Evolutionary conservation across 2,113 vertebrate genomes (phyloP), one percentile per base, ranked within the genome.

Genomic region (Oophaga pumilio): DNA sequence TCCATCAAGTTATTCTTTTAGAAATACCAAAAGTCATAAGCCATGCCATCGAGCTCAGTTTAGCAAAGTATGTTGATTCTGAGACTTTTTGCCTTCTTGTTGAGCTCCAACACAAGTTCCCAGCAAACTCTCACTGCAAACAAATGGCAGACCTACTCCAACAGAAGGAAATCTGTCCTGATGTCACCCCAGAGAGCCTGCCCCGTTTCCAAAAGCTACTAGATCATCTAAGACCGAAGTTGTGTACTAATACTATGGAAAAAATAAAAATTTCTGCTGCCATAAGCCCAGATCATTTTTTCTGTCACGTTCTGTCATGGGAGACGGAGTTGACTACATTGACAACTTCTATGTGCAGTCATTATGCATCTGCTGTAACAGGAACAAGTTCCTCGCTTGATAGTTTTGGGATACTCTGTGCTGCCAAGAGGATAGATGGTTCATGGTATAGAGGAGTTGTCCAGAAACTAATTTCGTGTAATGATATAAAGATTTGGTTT

Each of bases 361-460:
- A 91, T 85, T 97, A 94, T 89, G 95, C 97, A 89, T 79, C 76
- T 52, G 43, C 78, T 18, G 82, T 49, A 33, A 92, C 89, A 90
- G 87, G 92, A 87, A 83, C 57, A 33, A 90, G 14, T 68, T 88
- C 89, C 8, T 91, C 81, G 0, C 89, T 64, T 68, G 95, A 95
- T 76, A 96, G 93, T 92, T 90, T 97, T 86, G 96, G 97, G 43
- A 81, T 95, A 0, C 92, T 99, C 6, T 99, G 97, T 93, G 95
- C 95, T 76, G 95, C 96, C 33, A 97, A 94, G 93, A 92, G 95
- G 52, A 96, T 93, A 90, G 95, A 96, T 43, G 95, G 94, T 22
- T 94, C 93, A 0, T 99, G 97, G 97, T 92, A 96, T 87, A 93
- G 97, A 92, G 97, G 97, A 82, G 93, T 97, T 89, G 94, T 98